These are phyloP conservation scores for Seira ritae DNA, from an alignment of 2,888 invertebrate genomes.

Conservation along the genomic window DNA sequence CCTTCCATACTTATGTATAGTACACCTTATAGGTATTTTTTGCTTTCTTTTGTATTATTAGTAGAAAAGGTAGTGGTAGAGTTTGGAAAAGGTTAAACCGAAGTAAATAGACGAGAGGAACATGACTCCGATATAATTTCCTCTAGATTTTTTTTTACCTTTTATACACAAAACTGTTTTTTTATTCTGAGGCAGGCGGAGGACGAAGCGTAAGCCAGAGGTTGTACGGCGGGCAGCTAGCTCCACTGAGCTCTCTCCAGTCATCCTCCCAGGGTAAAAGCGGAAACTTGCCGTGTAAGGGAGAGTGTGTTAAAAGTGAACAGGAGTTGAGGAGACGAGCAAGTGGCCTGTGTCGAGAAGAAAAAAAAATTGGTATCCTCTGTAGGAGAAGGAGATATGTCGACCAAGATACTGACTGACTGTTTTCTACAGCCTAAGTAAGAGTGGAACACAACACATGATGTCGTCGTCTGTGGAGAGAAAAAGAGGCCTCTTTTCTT, in stretches of 20 bases:
- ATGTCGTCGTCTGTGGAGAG: not conserved
- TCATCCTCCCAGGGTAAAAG: not conserved
- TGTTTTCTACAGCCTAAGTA: not conserved
- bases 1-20: not conserved
- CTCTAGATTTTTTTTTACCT: constrained; percentile 21
- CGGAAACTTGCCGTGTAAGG: constrained; percentile 1
- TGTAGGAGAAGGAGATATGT: not conserved
- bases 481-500: constrained; percentile 17
- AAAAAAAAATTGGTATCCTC: constrained; percentile 3
- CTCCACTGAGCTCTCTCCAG: not conserved
- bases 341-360: constrained; percentile 14
- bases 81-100: constrained; percentile 37
- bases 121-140: constrained; percentile 41
- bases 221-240: not conserved
- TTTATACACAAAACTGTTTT: constrained; percentile 10
- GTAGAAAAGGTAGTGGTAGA: not conserved
- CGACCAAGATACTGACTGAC: constrained; percentile 14
- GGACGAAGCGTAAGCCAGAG: constrained; percentile 9
- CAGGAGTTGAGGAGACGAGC: constrained; percentile 16
- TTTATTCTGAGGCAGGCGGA: not conserved
- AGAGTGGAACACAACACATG: constrained; percentile 11
- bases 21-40: not conserved
- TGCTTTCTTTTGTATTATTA: not conserved
- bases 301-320: not conserved
- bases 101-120: constrained; percentile 30